Evolutionary conservation across 2,113 vertebrate genomes (phyloP), one percentile per base, ranked within the genome.

Genomic region (Pyxicephalus adspersus): DNA sequence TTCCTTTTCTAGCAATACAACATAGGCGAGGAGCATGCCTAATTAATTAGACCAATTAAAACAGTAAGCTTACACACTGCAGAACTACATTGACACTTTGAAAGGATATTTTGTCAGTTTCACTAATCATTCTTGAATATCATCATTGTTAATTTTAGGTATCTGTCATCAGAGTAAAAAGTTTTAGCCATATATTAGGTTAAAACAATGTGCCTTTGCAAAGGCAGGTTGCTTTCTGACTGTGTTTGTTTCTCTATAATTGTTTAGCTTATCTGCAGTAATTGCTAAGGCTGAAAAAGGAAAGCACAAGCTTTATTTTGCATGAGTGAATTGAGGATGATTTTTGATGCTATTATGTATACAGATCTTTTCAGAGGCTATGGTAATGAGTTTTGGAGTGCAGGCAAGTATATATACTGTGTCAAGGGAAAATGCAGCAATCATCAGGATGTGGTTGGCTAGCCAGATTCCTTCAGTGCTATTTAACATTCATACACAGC

Each of bases 311-410:
- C 71, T 58, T 61, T 76, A 64, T 64, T 76, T 76, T 61, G 73
- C 58, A 76, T 63, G 58, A 64, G 73, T 38, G 38, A 76, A 76
- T 76, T 61, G 64, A 51, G 73, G 73, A 51, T 63, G 73, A 76
- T 51, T 76, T 76, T 76, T 76, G 31, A 61, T 76, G 55, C 58
- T 63, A 76, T 63, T 61, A 76, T 64, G 73, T 64, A 76, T 50
- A 63, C 34, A 23, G 58, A 57, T 76, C 58, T 76, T 76, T 76
- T 51, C 38, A 76, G 57, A 63, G 64, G 57, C 58, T 51, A 76
- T 63, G 73, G 63, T 76, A 76, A 76, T 76, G 73, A 64, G 71
- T 58, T 74, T 74, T 74, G 71, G 71, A 74, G 71, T 60, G 57
- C 55, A 4, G 58, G 73, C 58, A 64, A 76, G 73, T 76, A 76